phyloP scores from a whole-genome alignment of 2,797 vertebrate genomes.

The Iguana delicatissima region DNA sequence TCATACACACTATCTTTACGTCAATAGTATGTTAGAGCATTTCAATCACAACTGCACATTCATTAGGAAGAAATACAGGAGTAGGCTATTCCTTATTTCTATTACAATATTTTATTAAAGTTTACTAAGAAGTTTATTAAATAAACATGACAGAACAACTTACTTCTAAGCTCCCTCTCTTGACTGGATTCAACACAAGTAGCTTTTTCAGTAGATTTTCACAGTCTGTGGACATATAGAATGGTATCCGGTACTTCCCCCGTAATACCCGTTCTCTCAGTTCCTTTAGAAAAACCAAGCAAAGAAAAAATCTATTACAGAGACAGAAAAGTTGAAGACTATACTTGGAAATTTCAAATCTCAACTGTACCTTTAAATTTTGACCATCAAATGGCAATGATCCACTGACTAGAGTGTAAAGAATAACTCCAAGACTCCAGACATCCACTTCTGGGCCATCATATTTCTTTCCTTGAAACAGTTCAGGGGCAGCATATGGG shows the following conservation, averaged over 20 bases:
- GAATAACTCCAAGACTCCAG: constrained; percentile 88
- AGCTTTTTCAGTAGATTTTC: constrained; percentile 98
- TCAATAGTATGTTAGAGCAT: background rate
- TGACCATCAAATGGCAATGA: constrained; percentile 84
- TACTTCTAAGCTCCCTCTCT: constrained; percentile 96
- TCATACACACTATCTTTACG: background rate
- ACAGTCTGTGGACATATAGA: constrained; percentile 99
- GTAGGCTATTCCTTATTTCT: background rate
- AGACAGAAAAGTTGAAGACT: background rate
- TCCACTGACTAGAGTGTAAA: constrained; percentile 84
- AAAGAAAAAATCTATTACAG: constrained; percentile 17
- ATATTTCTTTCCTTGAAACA: constrained; percentile 89
- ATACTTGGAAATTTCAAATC: background rate
- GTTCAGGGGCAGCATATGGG: constrained; percentile 91
- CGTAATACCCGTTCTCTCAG: constrained; percentile 93
- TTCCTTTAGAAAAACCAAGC: constrained; percentile 81
- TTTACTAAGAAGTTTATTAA: background rate
- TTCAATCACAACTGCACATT: background rate
- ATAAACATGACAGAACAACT: constrained; percentile 47
- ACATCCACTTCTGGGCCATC: constrained; percentile 86
- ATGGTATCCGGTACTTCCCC: constrained; percentile 97
- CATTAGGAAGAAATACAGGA: too few species aligned
- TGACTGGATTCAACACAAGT: constrained; percentile 93
- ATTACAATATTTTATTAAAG: background rate
- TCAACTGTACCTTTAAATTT: constrained; percentile 81